phyloP scores from a whole-genome alignment of 2,888 invertebrate genomes.

The Hanleya hanleyi region DNA sequence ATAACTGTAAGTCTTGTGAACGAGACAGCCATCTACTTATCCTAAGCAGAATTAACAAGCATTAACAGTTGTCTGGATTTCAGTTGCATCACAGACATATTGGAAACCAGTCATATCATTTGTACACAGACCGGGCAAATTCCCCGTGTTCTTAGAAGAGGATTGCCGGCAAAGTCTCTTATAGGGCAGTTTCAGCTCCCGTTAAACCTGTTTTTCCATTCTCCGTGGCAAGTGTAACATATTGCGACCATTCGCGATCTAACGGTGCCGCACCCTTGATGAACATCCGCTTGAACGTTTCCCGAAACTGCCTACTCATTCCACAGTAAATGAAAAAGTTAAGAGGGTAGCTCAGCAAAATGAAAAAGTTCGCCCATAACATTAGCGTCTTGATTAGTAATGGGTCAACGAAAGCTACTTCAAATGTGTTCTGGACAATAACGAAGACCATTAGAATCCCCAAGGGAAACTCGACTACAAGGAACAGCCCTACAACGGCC shows the following conservation, averaged over 20 bases:
- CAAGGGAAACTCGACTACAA: constrained; percentile 75
- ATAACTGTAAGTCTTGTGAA: no score
- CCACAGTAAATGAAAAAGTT: constrained; percentile 97
- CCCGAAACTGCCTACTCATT: constrained; percentile 96
- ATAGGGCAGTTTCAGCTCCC: constrained; percentile 61
- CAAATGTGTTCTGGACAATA: constrained; percentile 78
- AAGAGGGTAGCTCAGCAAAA: constrained; percentile 91
- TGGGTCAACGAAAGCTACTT: constrained; percentile 40
- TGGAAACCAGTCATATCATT: no score
- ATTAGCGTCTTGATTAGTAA: constrained; percentile 55
- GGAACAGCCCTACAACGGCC: constrained; percentile 74
- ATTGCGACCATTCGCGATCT: constrained; percentile 64
- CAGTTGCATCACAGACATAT: no score
- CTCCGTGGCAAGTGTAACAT: constrained; percentile 66
- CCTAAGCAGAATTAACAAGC: no score
- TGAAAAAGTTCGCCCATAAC: constrained; percentile 89
- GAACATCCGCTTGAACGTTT: constrained; percentile 90
- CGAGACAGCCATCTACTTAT: no score
- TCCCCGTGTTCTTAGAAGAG: no score
- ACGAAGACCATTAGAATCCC: constrained; percentile 79
- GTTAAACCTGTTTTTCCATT: constrained; percentile 59
- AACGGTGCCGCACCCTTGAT: constrained; percentile 72
- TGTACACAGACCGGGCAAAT: no score
- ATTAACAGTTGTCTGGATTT: no score
- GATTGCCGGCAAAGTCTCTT: no score